These are phyloP conservation scores for Heliconius hewitsoni DNA, from an alignment of 1,140 invertebrate species.

Conservation along the genomic window DNA sequence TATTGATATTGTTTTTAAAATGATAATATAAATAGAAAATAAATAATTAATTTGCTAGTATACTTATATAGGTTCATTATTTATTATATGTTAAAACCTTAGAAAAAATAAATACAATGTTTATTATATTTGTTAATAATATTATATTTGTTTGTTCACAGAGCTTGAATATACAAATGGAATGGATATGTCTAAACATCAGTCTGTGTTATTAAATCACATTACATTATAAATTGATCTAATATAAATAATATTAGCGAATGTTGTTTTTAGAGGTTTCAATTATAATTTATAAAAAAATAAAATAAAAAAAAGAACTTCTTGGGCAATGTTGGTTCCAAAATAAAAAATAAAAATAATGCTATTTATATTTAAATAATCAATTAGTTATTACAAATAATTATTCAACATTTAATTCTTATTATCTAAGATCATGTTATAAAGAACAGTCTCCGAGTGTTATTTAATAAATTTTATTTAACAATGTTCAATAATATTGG, in stretches of 20 bases:
- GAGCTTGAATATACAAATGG: slow-evolving; percentile 48
- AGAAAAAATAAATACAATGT: background rate
- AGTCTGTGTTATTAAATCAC: slow-evolving; percentile 53
- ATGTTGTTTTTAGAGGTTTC: background rate
- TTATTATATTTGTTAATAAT: background rate
- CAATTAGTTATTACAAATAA: slow-evolving; percentile 37
- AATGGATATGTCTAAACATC: slow-evolving; percentile 37
- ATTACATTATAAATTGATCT: slow-evolving; percentile 47
- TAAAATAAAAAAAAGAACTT: background rate
- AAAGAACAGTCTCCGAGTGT: slow-evolving; percentile 42
- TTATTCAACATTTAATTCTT: background rate
- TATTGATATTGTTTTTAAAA: too few relatives aligned
- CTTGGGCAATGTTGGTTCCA: background rate
- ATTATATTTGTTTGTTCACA: slow-evolving; percentile 47
- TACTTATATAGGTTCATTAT: too few relatives aligned
- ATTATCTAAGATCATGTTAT: slow-evolving; percentile 30
- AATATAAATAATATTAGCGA: slow-evolving; percentile 15
- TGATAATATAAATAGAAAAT: too few relatives aligned
- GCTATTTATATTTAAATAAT: background rate
- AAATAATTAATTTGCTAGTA: too few relatives aligned
- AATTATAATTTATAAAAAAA: background rate
- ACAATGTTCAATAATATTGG: slow-evolving; percentile 47
- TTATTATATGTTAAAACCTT: background rate
- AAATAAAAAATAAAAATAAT: background rate
- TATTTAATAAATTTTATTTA: slow-evolving; percentile 62